Evolutionary conservation across 1,140 invertebrate species (phyloP), one percentile per base, ranked within the genome.

Genomic region (Phocides pigmalion): DNA sequence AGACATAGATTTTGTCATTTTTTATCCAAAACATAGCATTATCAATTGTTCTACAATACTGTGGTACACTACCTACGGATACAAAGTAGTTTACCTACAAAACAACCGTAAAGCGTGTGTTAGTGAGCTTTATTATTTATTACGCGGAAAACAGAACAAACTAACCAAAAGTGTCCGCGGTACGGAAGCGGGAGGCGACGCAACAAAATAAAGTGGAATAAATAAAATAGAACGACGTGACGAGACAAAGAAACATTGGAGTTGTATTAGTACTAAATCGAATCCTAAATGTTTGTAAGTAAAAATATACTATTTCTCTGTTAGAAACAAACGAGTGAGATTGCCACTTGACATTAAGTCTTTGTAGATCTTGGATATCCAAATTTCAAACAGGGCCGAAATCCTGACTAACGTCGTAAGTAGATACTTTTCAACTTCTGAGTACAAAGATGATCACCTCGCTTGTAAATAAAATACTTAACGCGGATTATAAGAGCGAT

Each of bases 101-200:
- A 6, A 19, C 3, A 19, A 28, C 32, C 25, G 14, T 44, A 28
- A 58, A 44, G 12, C 54, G 54, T 72, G 68, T 72, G 65, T 64
- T 65, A 68, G 66, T 72, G 68, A 68, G 64, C 70, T 84, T 88
- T 87, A 89, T 90, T 90, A 89, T 90, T 90, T 90, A 90, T 90
- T 88, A 77, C 77, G 78, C 76, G 75, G 78, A 82, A 84, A 87
- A 89, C 84, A 82, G 79, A 87, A 71, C 79, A 87, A 89, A 91
- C 84, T 87, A 86, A 87, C 86, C 81, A 90, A 87, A 89, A 89
- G 82, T 89, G 85, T 87, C 84, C 81, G 76, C 82, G 79, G 80
- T 66, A 75, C 79, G 83, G 81, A 87, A 87, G 65, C 84, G 84
- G 87, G n/a, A 82, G 71, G 75, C 78, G 81, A 82, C 75, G 79